Percentiles rank a stretch among this genome's conserved stretches.
These are phyloP conservation scores for Palythoa grandis DNA, from an alignment of 92 coral and sea anemone genomes.

Conservation along the genomic window DNA sequence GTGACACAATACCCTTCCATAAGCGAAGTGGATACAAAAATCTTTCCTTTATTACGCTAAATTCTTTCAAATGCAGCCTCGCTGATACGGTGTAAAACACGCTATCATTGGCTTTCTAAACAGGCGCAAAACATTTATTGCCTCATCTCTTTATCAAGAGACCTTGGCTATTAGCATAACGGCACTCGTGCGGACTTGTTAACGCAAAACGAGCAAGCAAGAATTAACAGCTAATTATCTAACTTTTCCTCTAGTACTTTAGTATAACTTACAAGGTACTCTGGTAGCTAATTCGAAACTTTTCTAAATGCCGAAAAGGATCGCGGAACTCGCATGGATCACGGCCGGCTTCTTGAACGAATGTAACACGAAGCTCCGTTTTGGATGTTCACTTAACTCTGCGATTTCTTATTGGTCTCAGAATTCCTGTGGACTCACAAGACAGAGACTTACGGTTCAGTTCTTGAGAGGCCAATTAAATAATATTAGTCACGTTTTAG, in stretches of 20 bases:
- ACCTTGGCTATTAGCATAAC: constrained; percentile 5
- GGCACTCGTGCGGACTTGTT: constrained; percentile 24
- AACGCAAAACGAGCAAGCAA: constrained; percentile 10
- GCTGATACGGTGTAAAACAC: background rate
- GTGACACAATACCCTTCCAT: background rate
- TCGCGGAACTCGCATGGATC: background rate
- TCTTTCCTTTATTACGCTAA: background rate
- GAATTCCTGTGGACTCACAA: constrained; percentile 22
- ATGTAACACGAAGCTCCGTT: background rate
- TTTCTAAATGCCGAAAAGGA: background rate
- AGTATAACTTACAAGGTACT: background rate
- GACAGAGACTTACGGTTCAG: background rate
- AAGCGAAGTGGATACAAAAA: background rate
- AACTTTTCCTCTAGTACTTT: background rate
- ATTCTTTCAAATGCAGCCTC: background rate
- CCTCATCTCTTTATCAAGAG: constrained; percentile 13
- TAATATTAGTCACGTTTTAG: constrained; percentile 14
- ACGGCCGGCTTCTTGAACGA: background rate
- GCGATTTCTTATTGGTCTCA: background rate
- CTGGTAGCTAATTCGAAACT: background rate
- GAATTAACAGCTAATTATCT: constrained; percentile 25
- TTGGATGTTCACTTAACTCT: constrained; percentile 11
- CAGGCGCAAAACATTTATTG: background rate
- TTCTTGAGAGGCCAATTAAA: constrained; percentile 14
- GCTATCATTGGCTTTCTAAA: background rate